Evolutionary conservation across 1,140 invertebrate genomes (phyloP), one percentile per base, ranked within the genome.

Genomic region (Onthophagus taurus): DNA sequence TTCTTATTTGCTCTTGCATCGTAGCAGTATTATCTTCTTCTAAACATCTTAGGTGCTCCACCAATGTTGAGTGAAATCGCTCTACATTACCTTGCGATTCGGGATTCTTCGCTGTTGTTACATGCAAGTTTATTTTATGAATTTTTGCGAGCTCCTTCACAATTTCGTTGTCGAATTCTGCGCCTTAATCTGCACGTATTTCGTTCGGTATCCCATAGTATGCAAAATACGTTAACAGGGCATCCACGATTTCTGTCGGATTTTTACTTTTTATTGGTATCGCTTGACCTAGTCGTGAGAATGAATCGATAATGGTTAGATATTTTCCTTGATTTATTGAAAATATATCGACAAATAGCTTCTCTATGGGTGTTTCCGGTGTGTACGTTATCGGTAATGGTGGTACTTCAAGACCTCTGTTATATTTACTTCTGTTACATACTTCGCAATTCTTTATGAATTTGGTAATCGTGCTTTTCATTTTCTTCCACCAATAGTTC

Each of bases 291-390:
- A 31, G 21, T 34, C 41, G 39, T 4, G 44, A 30, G 18, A 46
- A 46, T n/a, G 5, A 11, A 16, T 46, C 44, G n/a, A 41, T 26
- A 24, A 29, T 13, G 1, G 36, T 46, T 21, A 46, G 29, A 21
- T 17, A 45, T n/a, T 14, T 35, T 44, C 49, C 31, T 9, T 49
- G 47, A 16, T 52, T 35, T 33, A 56, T 45, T 13, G 49, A 50
- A 13, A 55, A 54, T 4, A 51, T 47, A 42, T 64, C 58, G 4
- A 54, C 50, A 26, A 60, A 52, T 21, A 61, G 24, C 31, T 52
- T 58, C 6, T 60, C 49, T 29, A 64, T 52, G 6, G 54, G 53
- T 52, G n/a, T n/a, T n/a, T n/a, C n/a, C n/a, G n/a, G 50, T 49
- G 14, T 13, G 30, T 21, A 47, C 46, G 16, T 46, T 56, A 30